Evolutionary conservation across 2,888 invertebrate species (phyloP).

Genomic region (Dusona sp.): DNA sequence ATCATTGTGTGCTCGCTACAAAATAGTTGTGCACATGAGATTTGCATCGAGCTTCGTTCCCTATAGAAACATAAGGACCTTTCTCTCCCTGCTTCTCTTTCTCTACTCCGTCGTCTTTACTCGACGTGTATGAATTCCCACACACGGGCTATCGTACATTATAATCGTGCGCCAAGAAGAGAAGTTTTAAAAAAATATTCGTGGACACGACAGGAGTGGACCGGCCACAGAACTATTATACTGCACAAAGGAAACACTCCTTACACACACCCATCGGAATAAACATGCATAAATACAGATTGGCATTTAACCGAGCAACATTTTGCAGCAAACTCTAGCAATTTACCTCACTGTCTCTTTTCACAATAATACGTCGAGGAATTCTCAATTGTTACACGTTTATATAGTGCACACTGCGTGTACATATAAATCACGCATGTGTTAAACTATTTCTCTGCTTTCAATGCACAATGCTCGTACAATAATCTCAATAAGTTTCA

Average conservation of each 20-base stretch:
- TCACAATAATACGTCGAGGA: constrained; percentile 3
- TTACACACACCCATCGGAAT: background rate
- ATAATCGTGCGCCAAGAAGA: background rate
- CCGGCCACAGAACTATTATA: constrained; percentile 30
- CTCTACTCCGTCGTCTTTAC: background rate
- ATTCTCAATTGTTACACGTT: constrained; percentile 46
- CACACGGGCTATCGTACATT: constrained; percentile 34
- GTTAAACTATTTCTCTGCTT: background rate
- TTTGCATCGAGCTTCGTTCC: constrained; percentile 41
- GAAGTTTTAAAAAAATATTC: constrained; percentile 30
- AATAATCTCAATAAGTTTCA: background rate
- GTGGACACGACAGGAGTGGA: constrained; percentile 44
- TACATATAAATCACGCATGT: background rate
- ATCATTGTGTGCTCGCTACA: constrained; percentile 49
- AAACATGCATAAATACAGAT: constrained; percentile 14
- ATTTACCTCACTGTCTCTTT: constrained; percentile 29
- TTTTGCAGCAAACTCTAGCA: constrained; percentile 40
- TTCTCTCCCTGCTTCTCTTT: background rate
- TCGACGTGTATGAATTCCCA: constrained; percentile 48
- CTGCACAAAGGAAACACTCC: constrained; percentile 31
- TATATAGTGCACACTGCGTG: background rate
- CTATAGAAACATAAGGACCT: constrained; percentile 1
- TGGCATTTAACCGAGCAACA: constrained; percentile 39
- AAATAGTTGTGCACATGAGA: constrained; percentile 52
- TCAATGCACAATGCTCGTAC: background rate